Base-by-base conservation (phyloP, 2,797 vertebrate genomes). In the Protonibea diacanthus region DNA sequence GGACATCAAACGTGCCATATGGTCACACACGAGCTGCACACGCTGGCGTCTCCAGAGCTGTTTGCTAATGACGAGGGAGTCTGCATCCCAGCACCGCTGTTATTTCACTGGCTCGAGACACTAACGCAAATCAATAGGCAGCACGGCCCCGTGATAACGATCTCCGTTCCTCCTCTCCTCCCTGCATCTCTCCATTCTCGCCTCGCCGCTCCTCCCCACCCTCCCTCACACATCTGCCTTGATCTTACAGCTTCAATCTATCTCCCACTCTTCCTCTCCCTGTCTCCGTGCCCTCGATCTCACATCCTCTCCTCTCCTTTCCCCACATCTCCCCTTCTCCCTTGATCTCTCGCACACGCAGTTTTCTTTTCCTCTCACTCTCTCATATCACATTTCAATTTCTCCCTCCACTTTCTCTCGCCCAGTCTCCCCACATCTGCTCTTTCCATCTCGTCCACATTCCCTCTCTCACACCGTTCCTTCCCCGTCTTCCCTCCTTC, bases 61-160 rank as follows among this genome's bases (percentile, higher is more conserved):
- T 78, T 81, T 71, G 67, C 86, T 92, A 90, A 92, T 88, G 89
- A 89, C 81, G 52, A 64, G 82, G 84, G 83, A 85, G 85, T 81
- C 87, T 85, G 89, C 88, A 81, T 88, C 89, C 80, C 87, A 44
- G 83, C 82, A 65, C 68, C 76, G 51, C 85, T 86, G 91, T 91
- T 89, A 88, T 91, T 93, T 81, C 88, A 82, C 86, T 71, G 52
- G 84, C 91, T 86, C 71, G 76, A 89, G 89, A 90, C 86, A 58
- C 88, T 87, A 84, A 89, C 71, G 74, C 90, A 87, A 90, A 93
- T 94, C 93, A 85, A 93, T 93, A 89, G 89, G 85, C 90, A 86
- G 85, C 88, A 77, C 88, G 60, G 86, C 89, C 87, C 78, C n/a
- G 27, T 75, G 80, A 90, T 93, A 93, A 93, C 89, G 84, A 89